These are phyloP conservation scores for Platalea minor DNA, from an alignment of 2,797 vertebrate species.

Conservation along the genomic window DNA sequence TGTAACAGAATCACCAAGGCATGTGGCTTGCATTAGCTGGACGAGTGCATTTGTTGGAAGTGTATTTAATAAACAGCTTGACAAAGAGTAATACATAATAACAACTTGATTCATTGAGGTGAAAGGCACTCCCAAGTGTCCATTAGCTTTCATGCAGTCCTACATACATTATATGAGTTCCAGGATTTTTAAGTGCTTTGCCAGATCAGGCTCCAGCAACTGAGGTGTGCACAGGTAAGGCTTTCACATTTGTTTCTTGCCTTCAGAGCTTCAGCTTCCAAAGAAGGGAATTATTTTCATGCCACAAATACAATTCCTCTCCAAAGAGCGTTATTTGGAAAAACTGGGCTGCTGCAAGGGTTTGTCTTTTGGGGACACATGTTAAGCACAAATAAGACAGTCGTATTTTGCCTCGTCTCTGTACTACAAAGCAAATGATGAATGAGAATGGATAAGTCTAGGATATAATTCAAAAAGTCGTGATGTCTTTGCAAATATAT, in stretches of 20 bases:
- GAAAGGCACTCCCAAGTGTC: conserved; percentile 2
- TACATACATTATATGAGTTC: background rate
- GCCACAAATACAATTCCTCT: background rate
- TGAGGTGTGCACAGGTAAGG: background rate
- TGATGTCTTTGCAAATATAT: background rate
- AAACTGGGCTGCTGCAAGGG: background rate
- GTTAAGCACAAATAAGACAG: background rate
- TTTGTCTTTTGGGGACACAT: background rate
- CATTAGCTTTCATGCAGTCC: background rate
- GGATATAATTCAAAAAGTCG: background rate
- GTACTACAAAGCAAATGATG: background rate
- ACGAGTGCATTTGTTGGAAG: background rate
- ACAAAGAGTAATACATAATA: background rate
- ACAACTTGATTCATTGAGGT: background rate
- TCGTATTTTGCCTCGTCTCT: background rate
- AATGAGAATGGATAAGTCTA: background rate
- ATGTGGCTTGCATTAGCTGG: background rate
- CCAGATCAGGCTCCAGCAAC: background rate
- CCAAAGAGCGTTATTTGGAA: background rate
- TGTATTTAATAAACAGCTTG: background rate
- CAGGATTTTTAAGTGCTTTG: background rate
- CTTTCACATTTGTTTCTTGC: background rate
- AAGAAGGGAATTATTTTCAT: background rate
- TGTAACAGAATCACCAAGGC: background rate
- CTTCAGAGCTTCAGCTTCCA: background rate